phyloP scores from a whole-genome alignment of 2,797 vertebrate species.

The Micrastur ruficollis region DNA sequence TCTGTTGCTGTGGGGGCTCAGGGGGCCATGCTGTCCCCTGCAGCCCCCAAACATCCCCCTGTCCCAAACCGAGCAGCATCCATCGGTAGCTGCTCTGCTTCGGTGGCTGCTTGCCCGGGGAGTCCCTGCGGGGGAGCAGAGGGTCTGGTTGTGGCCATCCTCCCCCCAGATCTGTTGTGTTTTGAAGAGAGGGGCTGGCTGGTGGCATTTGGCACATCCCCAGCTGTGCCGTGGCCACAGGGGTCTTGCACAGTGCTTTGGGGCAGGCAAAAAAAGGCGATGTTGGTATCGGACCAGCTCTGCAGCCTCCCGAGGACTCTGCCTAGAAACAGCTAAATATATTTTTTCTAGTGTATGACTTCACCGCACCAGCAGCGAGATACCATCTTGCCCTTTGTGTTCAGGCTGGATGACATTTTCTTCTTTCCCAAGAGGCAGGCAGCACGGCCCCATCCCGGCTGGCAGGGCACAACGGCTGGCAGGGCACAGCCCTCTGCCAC shows the following conservation, averaged over 20 bases:
- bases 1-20: not conserved
- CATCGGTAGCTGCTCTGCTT: not conserved
- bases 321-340: constrained; percentile 69
- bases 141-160: not conserved
- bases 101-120: not conserved
- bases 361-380: constrained; percentile 65
- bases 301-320: constrained; percentile 53
- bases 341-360: constrained; percentile 70
- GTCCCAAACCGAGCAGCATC: accelerated
- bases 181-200: not conserved
- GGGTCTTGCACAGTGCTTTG: not conserved
- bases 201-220: not conserved
- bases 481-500: not conserved
- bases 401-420: constrained; percentile 74
- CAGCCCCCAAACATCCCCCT: not conserved
- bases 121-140: accelerated
- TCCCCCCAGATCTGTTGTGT: not conserved
- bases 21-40: not conserved
- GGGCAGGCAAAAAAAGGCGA: not conserved
- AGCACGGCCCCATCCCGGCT: constrained; percentile 18
- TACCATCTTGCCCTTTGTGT: constrained; percentile 80
- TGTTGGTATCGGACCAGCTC: not conserved
- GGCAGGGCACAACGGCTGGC: constrained; percentile 25
- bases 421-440: constrained; percentile 66
- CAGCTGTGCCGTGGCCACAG: not conserved